A percentile compares a stretch with the other conserved stretches of the same genome.
Evolutionary conservation across 2,888 invertebrate genomes (phyloP).

Genomic region (Leptopterna dolabrata): DNA sequence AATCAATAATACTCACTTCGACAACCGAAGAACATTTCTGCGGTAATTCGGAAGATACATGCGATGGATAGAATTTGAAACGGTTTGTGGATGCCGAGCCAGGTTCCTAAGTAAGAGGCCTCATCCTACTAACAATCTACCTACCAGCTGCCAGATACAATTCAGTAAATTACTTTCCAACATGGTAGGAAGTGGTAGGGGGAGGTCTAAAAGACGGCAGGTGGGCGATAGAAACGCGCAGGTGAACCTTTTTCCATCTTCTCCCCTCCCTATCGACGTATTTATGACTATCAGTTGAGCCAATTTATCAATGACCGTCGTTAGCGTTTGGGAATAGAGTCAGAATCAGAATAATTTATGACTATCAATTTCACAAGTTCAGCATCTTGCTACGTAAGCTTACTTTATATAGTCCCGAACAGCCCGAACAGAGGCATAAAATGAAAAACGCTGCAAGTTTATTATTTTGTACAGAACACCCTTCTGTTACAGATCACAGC

Average conservation of each 20-base stretch:
- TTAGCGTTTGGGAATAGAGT: background rate
- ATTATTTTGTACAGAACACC: too few species aligned
- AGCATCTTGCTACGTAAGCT: too few species aligned
- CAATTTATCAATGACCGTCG: background rate
- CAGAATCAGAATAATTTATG: background rate
- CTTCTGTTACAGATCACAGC: too few species aligned
- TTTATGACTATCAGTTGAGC: background rate
- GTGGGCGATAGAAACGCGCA: background rate
- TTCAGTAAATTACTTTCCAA: background rate
- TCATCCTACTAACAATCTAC: background rate
- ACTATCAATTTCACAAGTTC: background rate
- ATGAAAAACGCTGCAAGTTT: too few species aligned
- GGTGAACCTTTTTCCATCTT: background rate
- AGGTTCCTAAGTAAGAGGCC: background rate
- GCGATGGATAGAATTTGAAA: background rate
- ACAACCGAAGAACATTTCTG: too few species aligned
- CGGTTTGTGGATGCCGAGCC: background rate
- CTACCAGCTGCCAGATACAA: conserved; percentile 7
- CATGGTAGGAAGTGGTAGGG: background rate
- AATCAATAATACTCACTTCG: too few species aligned
- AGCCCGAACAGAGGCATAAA: too few species aligned
- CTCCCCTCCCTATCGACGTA: background rate
- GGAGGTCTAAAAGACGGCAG: background rate
- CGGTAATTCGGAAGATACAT: too few species aligned
- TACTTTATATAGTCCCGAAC: too few species aligned